Percentiles rank a stretch among this genome's conserved stretches.
Conservation (phyloP, 2,113 vertebrate species). For the Morone saxatilis region DNA sequence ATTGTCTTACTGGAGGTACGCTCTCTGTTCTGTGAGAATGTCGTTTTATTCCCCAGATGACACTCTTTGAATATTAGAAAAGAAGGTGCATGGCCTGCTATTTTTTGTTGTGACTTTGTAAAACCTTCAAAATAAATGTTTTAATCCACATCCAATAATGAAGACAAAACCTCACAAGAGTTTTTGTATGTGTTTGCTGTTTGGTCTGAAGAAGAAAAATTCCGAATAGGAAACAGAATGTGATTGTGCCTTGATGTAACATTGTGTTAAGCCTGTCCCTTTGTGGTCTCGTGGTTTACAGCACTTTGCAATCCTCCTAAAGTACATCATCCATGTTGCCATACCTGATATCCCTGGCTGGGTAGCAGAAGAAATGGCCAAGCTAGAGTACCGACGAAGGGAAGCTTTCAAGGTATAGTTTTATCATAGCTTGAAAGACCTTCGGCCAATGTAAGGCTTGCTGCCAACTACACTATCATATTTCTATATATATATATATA, state of each 20-base stretch:
- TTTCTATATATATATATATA: neutral
- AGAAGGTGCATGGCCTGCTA: constrained; percentile 47
- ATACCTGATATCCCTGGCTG: constrained; percentile 95
- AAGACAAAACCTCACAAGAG: constrained; percentile 34
- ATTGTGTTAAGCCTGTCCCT: constrained; percentile 68
- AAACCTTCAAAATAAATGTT: neutral
- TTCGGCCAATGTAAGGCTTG: constrained; percentile 56
- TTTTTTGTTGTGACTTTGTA: constrained; percentile 26
- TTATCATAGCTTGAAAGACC: constrained; percentile 76
- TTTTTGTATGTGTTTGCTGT: constrained; percentile 19
- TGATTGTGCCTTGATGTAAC: constrained; percentile 41
- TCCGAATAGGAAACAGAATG: constrained; percentile 9
- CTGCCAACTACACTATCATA: constrained; percentile 44
- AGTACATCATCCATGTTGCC: constrained; percentile 93
- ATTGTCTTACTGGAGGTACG: constrained; percentile 95
- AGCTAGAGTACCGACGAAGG: constrained; percentile 93
- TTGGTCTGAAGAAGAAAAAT: neutral
- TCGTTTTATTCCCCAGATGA: neutral
- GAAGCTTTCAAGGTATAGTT: constrained; percentile 94
- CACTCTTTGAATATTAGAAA: neutral
- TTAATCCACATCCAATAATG: neutral
- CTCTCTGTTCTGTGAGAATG: neutral
- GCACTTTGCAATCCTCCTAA: constrained; percentile 95
- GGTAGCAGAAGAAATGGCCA: constrained; percentile 97
- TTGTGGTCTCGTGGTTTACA: constrained; percentile 80